phyloP scores from a whole-genome alignment of 1,140 invertebrate genomes.

The Scaptomyza hsui region DNA sequence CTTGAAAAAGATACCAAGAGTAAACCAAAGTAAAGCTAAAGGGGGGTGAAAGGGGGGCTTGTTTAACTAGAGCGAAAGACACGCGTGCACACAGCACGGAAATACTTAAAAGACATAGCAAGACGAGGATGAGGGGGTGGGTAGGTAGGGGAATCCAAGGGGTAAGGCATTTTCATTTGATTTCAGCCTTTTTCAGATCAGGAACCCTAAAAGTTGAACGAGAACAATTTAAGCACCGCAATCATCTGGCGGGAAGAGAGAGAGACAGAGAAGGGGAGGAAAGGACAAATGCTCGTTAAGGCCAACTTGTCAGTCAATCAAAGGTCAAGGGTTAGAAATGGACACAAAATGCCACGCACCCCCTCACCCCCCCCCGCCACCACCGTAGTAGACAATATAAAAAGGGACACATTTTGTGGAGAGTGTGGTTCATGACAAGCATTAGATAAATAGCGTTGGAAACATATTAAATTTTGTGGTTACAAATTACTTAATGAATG shows the following conservation, averaged over 20 bases:
- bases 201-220: slow-evolving; percentile 24
- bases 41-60: neutral
- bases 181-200: slow-evolving; percentile 15
- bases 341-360: neutral
- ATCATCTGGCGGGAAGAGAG: slow-evolving; percentile 33
- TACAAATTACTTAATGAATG: slow-evolving; percentile 79
- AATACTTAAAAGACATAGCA: slow-evolving; percentile 56
- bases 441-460: slow-evolving; percentile 72
- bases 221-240: slow-evolving; percentile 66
- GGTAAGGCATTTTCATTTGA: slow-evolving; percentile 49
- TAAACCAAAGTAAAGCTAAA: neutral
- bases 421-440: slow-evolving; percentile 43
- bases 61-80: slow-evolving; percentile 40
- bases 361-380: neutral
- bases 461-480: slow-evolving; percentile 79
- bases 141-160: neutral
- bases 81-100: slow-evolving; percentile 44
- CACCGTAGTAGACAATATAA: too few species aligned
- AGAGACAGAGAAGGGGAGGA: too few species aligned
- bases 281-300: slow-evolving; percentile 57
- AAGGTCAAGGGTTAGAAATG: slow-evolving; percentile 66
- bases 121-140: neutral
- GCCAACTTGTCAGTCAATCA: slow-evolving; percentile 80
- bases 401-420: slow-evolving; percentile 9
- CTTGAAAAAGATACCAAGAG: slow-evolving; percentile 47